Evolutionary conservation across 1,140 invertebrate species (phyloP), one percentile per base, ranked within the genome.

Genomic region (Drosophila equinoxialis): DNA sequence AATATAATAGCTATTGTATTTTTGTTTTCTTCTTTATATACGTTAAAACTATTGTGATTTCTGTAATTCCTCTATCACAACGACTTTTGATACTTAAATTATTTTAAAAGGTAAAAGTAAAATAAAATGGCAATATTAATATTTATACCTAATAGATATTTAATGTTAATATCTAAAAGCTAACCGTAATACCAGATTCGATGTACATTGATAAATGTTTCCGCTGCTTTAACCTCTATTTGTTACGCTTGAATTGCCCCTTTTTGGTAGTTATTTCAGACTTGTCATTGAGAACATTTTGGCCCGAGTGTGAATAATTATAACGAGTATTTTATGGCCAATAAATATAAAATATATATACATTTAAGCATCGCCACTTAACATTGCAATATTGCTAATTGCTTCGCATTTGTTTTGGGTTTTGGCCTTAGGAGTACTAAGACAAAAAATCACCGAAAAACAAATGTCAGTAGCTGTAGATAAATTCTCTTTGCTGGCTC

Each of bases 311-410:
- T 39, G 35, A 60, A 60, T 60, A 39, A 39, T 39, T 60, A 60
- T 60, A 39, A 60, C 33, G 20, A 39, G 37, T 60, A 60, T 60
- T 39, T 39, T 39, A 60, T 41, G 58, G 11, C n/a, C 33, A 23
- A 51, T 51, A 20, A 51, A 51, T 51, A 48, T 20, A 48, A 20
- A 48, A 48, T 48, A 59, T 10, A 17, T n/a, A 17, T 35, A 39
- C 20, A 20, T 60, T 20, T 20, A 51, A 51, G 45, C 20, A 20
- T 20, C 3, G 13, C 20, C 45, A 74, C 71, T 77, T 77, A 77
- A 64, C 71, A 71, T 77, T 64, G 71, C 66, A 45, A 35, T 69
- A 20, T 23, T 45, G 72, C 51, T 72, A 79, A 79, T 79, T 79
- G 76, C 62, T 76, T 64, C 65, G 76, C 73, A 74, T 72, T 68